Evolutionary conservation across 2,888 invertebrate species (phyloP).

Genomic region (Antitype chi): DNA sequence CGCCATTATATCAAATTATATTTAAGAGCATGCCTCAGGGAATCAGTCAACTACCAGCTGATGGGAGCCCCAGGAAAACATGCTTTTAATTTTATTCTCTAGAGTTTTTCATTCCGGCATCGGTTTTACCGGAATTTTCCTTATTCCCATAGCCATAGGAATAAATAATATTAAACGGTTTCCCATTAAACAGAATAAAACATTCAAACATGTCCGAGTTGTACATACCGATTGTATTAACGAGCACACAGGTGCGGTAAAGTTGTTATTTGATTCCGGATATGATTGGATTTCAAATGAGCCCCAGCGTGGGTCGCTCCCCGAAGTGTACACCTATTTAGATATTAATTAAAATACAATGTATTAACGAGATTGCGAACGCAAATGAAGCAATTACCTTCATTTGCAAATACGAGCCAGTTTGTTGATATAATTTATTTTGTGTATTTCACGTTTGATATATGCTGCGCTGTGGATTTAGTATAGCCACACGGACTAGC

Average conservation of each 20-base stretch:
- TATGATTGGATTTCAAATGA: constrained; percentile 78
- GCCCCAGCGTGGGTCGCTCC: constrained; percentile 47
- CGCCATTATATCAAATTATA: neutral
- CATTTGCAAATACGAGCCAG: constrained; percentile 72
- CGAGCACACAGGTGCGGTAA: constrained; percentile 58
- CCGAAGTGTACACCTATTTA: constrained; percentile 72
- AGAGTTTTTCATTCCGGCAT: neutral
- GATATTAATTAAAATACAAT: constrained; percentile 80
- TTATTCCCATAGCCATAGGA: neutral
- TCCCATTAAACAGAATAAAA: constrained; percentile 54
- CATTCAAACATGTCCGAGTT: constrained; percentile 54
- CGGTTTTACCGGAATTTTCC: neutral
- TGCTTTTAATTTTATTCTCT: constrained; percentile 4
- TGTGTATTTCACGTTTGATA: constrained; percentile 56
- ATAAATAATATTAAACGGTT: constrained; percentile 14
- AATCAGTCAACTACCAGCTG: neutral
- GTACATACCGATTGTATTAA: constrained; percentile 56
- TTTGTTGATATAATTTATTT: constrained; percentile 70
- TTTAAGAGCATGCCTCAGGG: neutral
- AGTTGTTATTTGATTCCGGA: constrained; percentile 70
- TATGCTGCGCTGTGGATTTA: constrained; percentile 29
- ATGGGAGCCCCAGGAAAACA: neutral
- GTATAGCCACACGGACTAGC: constrained; percentile 14
- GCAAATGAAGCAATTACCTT: constrained; percentile 77
- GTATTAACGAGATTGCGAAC: constrained; percentile 73